Base-by-base conservation (phyloP, 2,113 vertebrate genomes). In the Poeciliopsis retropinna region DNA sequence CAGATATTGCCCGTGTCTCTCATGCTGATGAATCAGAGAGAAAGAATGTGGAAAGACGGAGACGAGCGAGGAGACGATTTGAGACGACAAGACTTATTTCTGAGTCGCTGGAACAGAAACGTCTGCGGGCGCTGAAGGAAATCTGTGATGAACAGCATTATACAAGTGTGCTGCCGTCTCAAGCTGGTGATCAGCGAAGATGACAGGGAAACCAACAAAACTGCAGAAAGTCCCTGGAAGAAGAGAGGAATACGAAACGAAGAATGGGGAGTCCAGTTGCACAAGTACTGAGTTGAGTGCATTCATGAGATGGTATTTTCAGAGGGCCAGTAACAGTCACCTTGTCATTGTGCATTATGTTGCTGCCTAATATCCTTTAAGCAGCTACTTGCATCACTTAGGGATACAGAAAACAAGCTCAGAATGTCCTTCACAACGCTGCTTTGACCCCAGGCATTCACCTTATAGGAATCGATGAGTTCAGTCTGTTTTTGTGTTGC, bases 21-120 rank as follows among this genome's bases (percentile, higher is more conserved):
- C 86, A 77, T 70, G 41, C 54, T 60, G 84, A 86, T 90, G 83
- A 90, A 85, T 84, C 79, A 80, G 75, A 88, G 81, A 71, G 61
- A 76, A 54, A 71, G 67, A 22, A 87, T 61, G 54, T 41, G 65
- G 60, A 79, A 80, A 74, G 85, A 88, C 72, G 0, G 67, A 34
- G 68, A 76, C 79, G 76, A 83, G 81, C 70, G 71, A 85, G 68
- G 29, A 67, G 75, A 73, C 70, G 32, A 67, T 79, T 61, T 65
- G 75, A 78, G n/a, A 15, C 29, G 78, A 85, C 80, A 70, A 32
- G 64, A n/a, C 54, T 62, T 28, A 13, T 31, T 17, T 27, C 13
- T 44, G 12, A 73, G 62, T 10, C 4, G 64, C 70, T 69, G 30
- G 64, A 82, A 82, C 60, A 77, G 71, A 84, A 77, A 60, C 34